Conservation (phyloP, 2,888 invertebrate species). For the Rhopalosiphum nymphaeae region DNA sequence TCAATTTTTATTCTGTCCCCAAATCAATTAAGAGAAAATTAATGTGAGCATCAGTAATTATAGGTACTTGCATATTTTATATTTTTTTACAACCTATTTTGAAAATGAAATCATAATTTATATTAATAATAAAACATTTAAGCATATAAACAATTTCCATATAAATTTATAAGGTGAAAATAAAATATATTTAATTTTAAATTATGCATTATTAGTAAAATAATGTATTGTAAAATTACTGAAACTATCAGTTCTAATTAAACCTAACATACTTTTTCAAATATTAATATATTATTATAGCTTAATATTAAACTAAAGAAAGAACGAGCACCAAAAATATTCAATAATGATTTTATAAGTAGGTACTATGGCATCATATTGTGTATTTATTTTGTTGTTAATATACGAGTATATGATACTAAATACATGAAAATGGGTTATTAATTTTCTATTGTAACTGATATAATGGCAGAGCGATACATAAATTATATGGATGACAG, state of each 20-base stretch:
- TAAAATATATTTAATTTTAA: not conserved
- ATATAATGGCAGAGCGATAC: not conserved
- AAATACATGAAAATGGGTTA: not conserved
- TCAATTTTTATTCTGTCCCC: not conserved
- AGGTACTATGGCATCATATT: not conserved
- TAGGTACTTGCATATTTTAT: not conserved
- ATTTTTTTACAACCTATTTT: not conserved
- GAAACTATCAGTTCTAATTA: not conserved
- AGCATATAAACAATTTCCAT: not conserved
- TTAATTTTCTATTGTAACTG: not conserved
- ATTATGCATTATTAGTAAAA: not conserved
- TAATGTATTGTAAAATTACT: not conserved
- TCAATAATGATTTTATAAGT: not conserved
- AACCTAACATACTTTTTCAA: not conserved
- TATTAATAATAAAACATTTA: not conserved
- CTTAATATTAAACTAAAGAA: not conserved
- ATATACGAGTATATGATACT: not conserved
- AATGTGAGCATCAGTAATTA: not conserved
- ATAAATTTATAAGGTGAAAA: not conserved
- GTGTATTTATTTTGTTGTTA: not conserved
- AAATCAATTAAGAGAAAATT: not conserved
- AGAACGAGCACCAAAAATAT: not conserved
- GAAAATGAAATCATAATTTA: not conserved
- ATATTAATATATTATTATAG: not conserved
- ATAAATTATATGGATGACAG: not conserved